Conservation (phyloP, 1,140 invertebrate species). For the Archegozetes longisetosus region DNA sequence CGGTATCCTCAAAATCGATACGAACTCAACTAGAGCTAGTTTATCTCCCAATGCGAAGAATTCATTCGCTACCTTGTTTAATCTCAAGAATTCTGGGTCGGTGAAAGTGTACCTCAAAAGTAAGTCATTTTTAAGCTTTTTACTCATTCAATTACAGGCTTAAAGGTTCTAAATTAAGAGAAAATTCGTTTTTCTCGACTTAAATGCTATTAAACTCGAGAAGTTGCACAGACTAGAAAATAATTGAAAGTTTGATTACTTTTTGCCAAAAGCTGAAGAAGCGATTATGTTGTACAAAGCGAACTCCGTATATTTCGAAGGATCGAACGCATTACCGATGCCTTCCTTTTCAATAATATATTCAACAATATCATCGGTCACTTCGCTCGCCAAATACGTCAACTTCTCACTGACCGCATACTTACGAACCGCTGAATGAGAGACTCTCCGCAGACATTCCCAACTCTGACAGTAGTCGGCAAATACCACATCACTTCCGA, state of each 20-base stretch:
- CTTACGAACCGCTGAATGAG: not conserved
- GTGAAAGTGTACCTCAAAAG: not conserved
- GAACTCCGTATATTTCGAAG: not conserved
- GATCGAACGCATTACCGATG: not conserved
- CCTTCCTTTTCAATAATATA: not conserved
- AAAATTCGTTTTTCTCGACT: no score
- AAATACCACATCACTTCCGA: not conserved
- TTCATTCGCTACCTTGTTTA: not conserved
- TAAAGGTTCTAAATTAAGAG: no score
- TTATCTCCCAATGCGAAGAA: not conserved
- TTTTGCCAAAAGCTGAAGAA: not conserved
- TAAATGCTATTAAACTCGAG: no score
- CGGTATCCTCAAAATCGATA: not conserved
- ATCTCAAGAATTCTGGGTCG: not conserved
- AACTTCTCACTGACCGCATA: not conserved
- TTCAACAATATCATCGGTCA: not conserved
- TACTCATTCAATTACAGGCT: no score
- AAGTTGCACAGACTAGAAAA: no score
- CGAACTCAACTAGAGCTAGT: not conserved
- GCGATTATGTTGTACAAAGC: not conserved
- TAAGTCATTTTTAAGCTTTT: no score
- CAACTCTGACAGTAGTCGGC: not conserved
- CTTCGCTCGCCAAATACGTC: not conserved
- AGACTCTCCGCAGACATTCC: not conserved
- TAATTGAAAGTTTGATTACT: not conserved